Evolutionary conservation across 1,140 invertebrate genomes (phyloP).

Genomic region (Ooceraea biroi): DNA sequence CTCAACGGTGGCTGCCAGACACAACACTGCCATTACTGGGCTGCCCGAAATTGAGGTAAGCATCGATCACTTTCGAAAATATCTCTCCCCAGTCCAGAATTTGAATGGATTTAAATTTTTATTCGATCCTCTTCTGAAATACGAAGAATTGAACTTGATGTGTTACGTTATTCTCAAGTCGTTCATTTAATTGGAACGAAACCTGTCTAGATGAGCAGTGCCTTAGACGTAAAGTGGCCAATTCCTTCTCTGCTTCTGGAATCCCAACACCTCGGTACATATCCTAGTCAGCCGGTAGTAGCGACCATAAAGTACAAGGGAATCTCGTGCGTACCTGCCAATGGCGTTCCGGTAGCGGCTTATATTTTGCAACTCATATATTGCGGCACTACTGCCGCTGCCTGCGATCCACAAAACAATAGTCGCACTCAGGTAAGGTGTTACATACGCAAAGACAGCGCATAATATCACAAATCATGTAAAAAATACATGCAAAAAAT

Average conservation of each 20-base stretch:
- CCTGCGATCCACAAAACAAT: constrained; percentile 83
- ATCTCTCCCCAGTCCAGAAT: no score
- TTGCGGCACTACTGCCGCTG: constrained; percentile 87
- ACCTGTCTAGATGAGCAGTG: constrained; percentile 85
- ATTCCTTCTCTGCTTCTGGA: constrained; percentile 90
- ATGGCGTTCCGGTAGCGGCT: constrained; percentile 86
- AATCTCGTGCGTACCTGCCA: constrained; percentile 87
- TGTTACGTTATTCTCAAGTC: not conserved
- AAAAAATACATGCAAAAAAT: not conserved
- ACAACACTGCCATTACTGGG: constrained; percentile 75
- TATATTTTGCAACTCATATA: constrained; percentile 90
- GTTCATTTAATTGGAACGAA: constrained; percentile 17
- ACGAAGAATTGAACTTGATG: not conserved
- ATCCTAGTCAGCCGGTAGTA: constrained; percentile 90
- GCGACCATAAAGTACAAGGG: constrained; percentile 91
- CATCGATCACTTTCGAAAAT: no score
- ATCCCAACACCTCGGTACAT: constrained; percentile 92
- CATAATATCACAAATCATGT: not conserved
- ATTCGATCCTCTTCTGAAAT: not conserved
- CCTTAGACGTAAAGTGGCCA: constrained; percentile 93
- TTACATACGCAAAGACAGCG: constrained; percentile 16
- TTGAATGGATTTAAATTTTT: no score
- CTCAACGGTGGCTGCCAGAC: constrained; percentile 81
- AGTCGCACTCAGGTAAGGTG: constrained; percentile 81
- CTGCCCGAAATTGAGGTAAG: constrained; percentile 70